phyloP scores from a whole-genome alignment of 2,888 invertebrate species.

The Tinea semifulvella region DNA sequence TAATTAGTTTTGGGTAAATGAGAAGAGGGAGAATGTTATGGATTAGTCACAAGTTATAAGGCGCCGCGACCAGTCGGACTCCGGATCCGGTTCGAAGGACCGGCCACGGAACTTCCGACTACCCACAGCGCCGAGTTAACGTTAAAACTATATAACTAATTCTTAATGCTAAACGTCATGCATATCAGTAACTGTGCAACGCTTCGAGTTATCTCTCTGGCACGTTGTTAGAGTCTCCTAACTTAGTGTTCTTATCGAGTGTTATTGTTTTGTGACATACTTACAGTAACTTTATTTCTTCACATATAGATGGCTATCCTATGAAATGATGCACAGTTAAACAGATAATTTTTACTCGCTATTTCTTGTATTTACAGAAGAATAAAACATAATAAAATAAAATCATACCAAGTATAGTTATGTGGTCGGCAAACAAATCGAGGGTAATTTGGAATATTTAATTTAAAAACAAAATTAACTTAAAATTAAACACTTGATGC shows the following conservation, averaged over 20 bases:
- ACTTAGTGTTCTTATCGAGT: conserved; percentile 62
- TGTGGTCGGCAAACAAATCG: not conserved
- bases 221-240: conserved; percentile 52
- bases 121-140: not conserved
- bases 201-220: conserved; percentile 21
- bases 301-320: conserved; percentile 74
- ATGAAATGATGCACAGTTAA: conserved; percentile 80
- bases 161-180: conserved; percentile 44
- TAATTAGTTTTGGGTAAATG: conserved; percentile 63
- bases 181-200: conserved; percentile 42
- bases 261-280: conserved; percentile 66
- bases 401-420: not conserved
- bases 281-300: conserved; percentile 68
- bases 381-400: conserved; percentile 39
- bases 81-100: conserved; percentile 21
- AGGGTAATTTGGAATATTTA: not conserved
- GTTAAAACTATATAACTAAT: not conserved
- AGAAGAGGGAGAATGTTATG: conserved; percentile 67
- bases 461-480: not conserved
- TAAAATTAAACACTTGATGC: too few species aligned
- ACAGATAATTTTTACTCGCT: conserved; percentile 77
- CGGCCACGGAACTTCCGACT: conserved; percentile 5
- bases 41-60: conserved; percentile 48
- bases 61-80: not conserved
- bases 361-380: conserved; percentile 65